phyloP scores from a whole-genome alignment of 2,888 invertebrate genomes.

The Sphaerophoria taeniata region DNA sequence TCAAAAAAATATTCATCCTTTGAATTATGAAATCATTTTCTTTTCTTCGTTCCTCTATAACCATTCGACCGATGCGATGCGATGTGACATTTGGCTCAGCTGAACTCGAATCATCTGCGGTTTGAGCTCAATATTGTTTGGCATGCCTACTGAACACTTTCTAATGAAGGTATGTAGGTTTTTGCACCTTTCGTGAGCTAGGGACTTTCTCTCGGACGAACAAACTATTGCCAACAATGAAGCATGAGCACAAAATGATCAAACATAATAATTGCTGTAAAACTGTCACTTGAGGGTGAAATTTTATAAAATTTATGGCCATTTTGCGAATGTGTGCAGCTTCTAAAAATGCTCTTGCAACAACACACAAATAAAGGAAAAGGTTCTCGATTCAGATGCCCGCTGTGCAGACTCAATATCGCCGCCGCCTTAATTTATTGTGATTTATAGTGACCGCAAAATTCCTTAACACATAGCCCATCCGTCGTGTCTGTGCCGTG shows the following conservation, averaged over 20 bases:
- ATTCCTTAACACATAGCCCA: slow-evolving; percentile 44
- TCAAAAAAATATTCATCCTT: slow-evolving; percentile 42
- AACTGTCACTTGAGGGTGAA: slow-evolving; percentile 65
- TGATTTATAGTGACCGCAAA: slow-evolving; percentile 72
- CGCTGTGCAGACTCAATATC: slow-evolving; percentile 47
- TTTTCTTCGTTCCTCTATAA: neutral
- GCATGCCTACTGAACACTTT: slow-evolving; percentile 5
- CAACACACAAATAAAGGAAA: slow-evolving; percentile 6
- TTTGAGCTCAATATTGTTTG: neutral
- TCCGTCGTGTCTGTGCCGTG: neutral
- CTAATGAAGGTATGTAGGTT: slow-evolving; percentile 50
- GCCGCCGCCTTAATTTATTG: slow-evolving; percentile 53
- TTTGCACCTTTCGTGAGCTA: slow-evolving; percentile 38
- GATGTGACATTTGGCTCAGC: neutral
- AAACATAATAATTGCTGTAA: slow-evolving; percentile 46
- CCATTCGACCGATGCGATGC: neutral
- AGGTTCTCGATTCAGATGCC: slow-evolving; percentile 44
- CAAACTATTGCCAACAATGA: slow-evolving; percentile 8
- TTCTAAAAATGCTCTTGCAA: slow-evolving; percentile 7
- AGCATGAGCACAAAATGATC: slow-evolving; percentile 20
- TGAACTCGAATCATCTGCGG: slow-evolving; percentile 67
- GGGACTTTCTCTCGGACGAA: slow-evolving; percentile 41
- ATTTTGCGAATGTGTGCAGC: slow-evolving; percentile 50
- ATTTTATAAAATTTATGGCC: slow-evolving; percentile 58
- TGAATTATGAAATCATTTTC: slow-evolving; percentile 23